These are phyloP conservation scores for Eulemur coronatus DNA, from an alignment of 2,797 vertebrate genomes.

Conservation along the genomic window DNA sequence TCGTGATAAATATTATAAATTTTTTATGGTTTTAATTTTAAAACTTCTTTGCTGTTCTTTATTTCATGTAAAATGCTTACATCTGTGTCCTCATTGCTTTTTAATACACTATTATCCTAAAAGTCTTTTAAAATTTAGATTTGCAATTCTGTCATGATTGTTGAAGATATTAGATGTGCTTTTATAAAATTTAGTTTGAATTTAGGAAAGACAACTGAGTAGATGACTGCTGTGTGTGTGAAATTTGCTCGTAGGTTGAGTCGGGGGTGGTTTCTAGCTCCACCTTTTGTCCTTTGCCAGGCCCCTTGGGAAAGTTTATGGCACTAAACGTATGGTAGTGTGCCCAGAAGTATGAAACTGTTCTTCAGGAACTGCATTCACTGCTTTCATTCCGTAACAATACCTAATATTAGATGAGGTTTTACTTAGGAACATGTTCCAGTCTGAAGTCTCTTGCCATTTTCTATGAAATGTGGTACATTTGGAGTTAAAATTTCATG, in stretches of 20 bases:
- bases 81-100: neutral
- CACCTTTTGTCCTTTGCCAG: neutral
- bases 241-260: conserved; percentile 9
- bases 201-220: neutral
- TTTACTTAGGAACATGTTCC: neutral
- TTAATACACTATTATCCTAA: neutral
- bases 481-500: conserved; percentile 50
- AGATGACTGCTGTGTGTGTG: neutral
- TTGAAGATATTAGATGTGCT: neutral
- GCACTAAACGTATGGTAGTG: neutral
- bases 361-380: neutral
- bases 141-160: neutral
- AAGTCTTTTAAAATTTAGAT: conserved; percentile 18
- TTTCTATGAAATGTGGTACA: neutral
- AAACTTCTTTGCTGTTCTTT: neutral
- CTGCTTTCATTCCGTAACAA: neutral
- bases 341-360: neutral
- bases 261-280: neutral
- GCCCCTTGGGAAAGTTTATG: neutral
- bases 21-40: neutral
- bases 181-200: neutral
- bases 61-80: conserved; percentile 32
- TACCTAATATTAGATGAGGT: neutral
- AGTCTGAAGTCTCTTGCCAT: neutral
- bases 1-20: neutral